These are phyloP conservation scores for Zoanthus gigantus DNA, from an alignment of 92 coral and sea anemone genomes.

Conservation along the genomic window DNA sequence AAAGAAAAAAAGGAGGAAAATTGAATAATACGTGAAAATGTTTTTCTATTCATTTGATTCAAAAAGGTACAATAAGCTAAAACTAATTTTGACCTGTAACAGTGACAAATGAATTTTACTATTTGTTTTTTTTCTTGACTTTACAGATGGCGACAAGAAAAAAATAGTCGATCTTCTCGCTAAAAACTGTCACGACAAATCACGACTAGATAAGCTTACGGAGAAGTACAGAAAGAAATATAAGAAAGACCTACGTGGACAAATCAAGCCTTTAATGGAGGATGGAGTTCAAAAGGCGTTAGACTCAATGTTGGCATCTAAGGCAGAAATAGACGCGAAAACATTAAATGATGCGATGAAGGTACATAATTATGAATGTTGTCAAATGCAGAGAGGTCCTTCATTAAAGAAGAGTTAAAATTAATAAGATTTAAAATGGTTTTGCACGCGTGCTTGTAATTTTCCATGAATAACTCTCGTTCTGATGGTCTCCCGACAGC, in stretches of 20 bases:
- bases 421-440: too few species aligned
- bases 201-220: slow-evolving; percentile 66
- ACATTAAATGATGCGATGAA: slow-evolving; percentile 77
- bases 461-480: too few species aligned
- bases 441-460: too few species aligned
- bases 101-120: too few species aligned
- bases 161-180: slow-evolving; percentile 80
- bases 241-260: slow-evolving; percentile 78
- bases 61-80: too few species aligned
- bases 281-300: slow-evolving; percentile 83
- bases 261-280: slow-evolving; percentile 75
- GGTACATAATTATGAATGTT: slow-evolving; percentile 43
- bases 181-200: slow-evolving; percentile 72
- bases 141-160: slow-evolving; percentile 74
- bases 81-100: too few species aligned
- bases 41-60: too few species aligned
- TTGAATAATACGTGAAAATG: too few species aligned
- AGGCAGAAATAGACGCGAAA: slow-evolving; percentile 78
- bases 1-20: too few species aligned
- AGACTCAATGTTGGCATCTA: slow-evolving; percentile 70
- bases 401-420: too few species aligned
- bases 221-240: slow-evolving; percentile 76
- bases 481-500: too few species aligned
- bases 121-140: neutral
- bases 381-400: too few species aligned